Base-by-base conservation (phyloP, 2,888 invertebrate species). In the Macrosoma leucophasiata region DNA sequence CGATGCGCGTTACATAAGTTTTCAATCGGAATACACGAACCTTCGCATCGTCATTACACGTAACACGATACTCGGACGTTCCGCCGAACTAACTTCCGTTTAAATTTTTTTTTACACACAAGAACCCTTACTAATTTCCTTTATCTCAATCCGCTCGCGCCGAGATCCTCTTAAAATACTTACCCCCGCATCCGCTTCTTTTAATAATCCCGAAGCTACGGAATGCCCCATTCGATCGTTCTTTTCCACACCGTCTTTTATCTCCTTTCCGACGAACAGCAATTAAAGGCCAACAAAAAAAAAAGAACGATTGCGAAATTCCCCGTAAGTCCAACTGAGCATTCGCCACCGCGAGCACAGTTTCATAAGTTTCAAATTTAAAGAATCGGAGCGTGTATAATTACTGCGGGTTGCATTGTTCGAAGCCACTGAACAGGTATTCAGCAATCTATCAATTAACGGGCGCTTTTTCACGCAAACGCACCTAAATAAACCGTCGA, bases 181-280 rank as follows among this genome's bases (percentile, higher is more conserved):
- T 79, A 76, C 76, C 82, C 81, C 71, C 59, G 64, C 84, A 82
- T 84, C 84, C 84, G 84, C 71, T 82, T 77, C 84, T 82, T 82
- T 78, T 81, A 82, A 81, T 82, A 81, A 74, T 73, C 67, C 62
- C 69, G 68, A 62, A n/a, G n/a, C n/a, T n/a, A n/a, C n/a, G n/a
- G n/a, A n/a, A n/a, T n/a, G n/a, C n/a, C n/a, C n/a, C n/a, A n/a
- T n/a, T 62, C 64, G 59, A 62, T 69, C 63, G 67, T 69, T 64
- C 68, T 65, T 68, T 62, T 62, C 59, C 58, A 63, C 61, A 54
- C 53, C 60, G 67, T 65, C 72, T 71, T 77, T 75, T 75, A 76
- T 79, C 72, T 71, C 62, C 63, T 62, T 65, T 63, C 65, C 62
- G 67, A 61, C 67, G 63, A 62, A 55, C 58, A 62, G 67, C 73